Conservation (phyloP, 2,113 vertebrate genomes). For the Electrona antarctica region DNA sequence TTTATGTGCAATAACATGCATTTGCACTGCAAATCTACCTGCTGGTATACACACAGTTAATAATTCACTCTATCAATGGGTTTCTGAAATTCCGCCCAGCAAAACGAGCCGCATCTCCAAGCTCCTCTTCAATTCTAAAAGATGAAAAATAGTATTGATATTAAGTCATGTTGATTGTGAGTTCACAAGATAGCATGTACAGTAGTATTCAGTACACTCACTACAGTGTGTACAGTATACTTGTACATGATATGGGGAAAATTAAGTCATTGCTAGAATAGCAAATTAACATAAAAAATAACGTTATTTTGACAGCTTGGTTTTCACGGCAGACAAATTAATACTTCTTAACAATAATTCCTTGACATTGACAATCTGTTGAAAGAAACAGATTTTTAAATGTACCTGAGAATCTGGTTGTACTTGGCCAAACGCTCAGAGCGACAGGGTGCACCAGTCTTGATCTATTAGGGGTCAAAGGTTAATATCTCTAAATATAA, state of each 20-base stretch:
- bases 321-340: too few species aligned
- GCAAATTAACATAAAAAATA: too few species aligned
- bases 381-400: neutral
- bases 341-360: too few species aligned
- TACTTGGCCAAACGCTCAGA: constrained; percentile 82
- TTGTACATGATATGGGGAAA: too few species aligned
- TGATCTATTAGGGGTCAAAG: constrained; percentile 64
- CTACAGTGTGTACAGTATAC: too few species aligned
- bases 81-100: constrained; percentile 94
- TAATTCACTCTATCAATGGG: constrained; percentile 73
- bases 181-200: too few species aligned
- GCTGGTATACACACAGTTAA: constrained; percentile 3
- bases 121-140: constrained; percentile 94
- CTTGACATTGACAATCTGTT: neutral
- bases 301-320: too few species aligned
- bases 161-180: too few species aligned
- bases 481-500: neutral
- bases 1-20: neutral
- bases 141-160: neutral
- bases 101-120: constrained; percentile 90
- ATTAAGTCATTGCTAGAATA: too few species aligned
- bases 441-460: constrained; percentile 80
- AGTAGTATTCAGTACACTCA: too few species aligned
- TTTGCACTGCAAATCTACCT: constrained; percentile 7
- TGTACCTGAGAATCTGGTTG: constrained; percentile 79